Percentiles rank a stretch among this genome's conserved stretches.
Conservation (phyloP, 1,140 invertebrate genomes). For the Cydia fagiglandana region DNA sequence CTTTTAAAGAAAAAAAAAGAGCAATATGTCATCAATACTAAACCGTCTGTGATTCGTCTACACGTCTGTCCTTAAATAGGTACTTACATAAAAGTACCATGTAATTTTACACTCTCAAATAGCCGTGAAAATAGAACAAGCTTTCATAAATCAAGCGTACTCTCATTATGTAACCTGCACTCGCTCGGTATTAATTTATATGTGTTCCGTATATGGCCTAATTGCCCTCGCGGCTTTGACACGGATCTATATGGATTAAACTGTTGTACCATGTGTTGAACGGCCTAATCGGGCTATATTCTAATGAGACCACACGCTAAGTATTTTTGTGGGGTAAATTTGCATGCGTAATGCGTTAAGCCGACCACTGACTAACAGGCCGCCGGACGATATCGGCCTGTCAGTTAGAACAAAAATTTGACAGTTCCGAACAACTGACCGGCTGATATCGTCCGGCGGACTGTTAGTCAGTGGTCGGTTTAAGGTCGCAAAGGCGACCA, state of each 20-base stretch:
- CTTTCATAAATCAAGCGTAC: constrained; percentile 14
- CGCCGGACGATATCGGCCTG: no score
- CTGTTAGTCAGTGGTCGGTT: no score
- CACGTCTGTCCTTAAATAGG: neutral
- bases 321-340: constrained; percentile 3
- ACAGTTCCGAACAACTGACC: no score
- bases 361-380: no score
- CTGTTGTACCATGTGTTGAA: neutral
- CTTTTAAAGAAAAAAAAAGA: no score
- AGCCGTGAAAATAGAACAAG: constrained; percentile 5
- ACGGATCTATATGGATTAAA: constrained; percentile 24
- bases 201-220: constrained; percentile 20
- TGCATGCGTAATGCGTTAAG: neutral
- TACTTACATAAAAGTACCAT: neutral
- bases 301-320: constrained; percentile 21
- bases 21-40: no score
- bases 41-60: neutral
- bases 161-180: constrained; percentile 19
- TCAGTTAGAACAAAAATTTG: no score
- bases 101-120: neutral
- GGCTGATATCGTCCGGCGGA: no score
- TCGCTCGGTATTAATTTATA: constrained; percentile 11
- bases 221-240: constrained; percentile 20
- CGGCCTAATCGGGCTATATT: constrained; percentile 4
- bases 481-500: neutral